A percentile compares a stretch with the other conserved stretches of the same genome.
phyloP scores from a whole-genome alignment of 2,113 vertebrate species.

The Cepphus grylle region DNA sequence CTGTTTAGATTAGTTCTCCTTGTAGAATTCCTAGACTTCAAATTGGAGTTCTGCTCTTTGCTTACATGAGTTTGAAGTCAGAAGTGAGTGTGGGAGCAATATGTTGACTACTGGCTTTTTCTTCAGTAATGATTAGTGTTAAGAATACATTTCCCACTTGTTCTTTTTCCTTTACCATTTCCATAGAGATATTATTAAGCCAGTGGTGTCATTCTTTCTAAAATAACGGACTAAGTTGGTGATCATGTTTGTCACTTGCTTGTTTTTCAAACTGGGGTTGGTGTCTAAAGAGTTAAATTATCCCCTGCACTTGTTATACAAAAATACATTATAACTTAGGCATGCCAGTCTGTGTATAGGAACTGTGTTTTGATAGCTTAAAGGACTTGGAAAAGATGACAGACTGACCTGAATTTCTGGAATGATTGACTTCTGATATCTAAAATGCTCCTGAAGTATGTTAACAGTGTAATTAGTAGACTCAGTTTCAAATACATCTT shows the following conservation, averaged over 20 bases:
- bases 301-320: background rate
- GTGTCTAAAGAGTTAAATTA: background rate
- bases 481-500: background rate
- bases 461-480: background rate
- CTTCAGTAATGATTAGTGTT: background rate
- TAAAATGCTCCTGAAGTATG: background rate
- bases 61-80: background rate
- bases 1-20: background rate
- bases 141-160: background rate
- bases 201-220: background rate
- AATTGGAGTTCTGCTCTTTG: background rate
- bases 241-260: background rate
- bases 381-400: background rate
- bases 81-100: background rate
- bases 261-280: background rate
- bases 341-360: background rate
- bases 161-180: background rate
- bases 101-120: background rate
- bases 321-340: background rate
- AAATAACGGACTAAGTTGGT: background rate
- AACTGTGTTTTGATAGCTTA: background rate
- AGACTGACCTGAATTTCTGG: conserved; percentile 24
- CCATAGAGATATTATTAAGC: background rate
- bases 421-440: background rate
- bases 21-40: background rate